A percentile compares a stretch with the other conserved stretches of the same genome.
These are phyloP conservation scores for Zhuqinia jingwanae DNA, from an alignment of 2,888 invertebrate species.

Conservation along the genomic window DNA sequence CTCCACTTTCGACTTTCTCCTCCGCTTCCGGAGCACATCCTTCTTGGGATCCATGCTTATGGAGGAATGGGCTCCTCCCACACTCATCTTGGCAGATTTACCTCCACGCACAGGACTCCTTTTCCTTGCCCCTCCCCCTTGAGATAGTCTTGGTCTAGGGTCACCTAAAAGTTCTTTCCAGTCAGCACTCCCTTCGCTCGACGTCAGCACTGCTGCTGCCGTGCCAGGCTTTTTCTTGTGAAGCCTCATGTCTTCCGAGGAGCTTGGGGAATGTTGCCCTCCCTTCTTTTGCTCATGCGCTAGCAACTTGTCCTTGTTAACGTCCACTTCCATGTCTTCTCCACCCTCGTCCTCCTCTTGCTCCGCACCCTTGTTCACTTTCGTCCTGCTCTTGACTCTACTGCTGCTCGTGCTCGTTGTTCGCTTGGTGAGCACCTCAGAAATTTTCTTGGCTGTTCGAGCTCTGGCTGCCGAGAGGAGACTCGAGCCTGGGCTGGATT, in stretches of 20 bases:
- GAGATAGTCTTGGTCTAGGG: neutral
- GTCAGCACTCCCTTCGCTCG: slow-evolving; percentile 61
- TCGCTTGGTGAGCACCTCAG: slow-evolving; percentile 28
- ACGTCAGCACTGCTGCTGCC: neutral
- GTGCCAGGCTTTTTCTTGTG: too few species aligned
- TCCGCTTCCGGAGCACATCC: neutral
- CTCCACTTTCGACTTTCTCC: slow-evolving; percentile 46
- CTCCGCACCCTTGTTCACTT: neutral
- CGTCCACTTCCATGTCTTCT: neutral
- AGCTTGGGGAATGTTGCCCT: slow-evolving; percentile 43
- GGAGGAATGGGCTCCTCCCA: too few species aligned
- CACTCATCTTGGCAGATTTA: too few species aligned
- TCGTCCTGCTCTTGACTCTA: neutral
- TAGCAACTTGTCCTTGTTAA: slow-evolving; percentile 11
- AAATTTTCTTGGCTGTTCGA: slow-evolving; percentile 40
- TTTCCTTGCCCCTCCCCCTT: neutral
- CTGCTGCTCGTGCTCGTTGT: too few species aligned
- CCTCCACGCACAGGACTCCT: slow-evolving; percentile 39
- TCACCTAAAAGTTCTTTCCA: slow-evolving; percentile 60
- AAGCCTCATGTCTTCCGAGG: slow-evolving; percentile 50
- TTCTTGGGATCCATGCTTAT: too few species aligned
- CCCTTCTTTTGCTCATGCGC: neutral
- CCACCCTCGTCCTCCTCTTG: neutral
- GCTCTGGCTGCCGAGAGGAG: slow-evolving; percentile 43
- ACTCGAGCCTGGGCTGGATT: slow-evolving; percentile 58